Evolutionary conservation across 2,888 invertebrate genomes (phyloP).

Genomic region (Caenorhabditis macrosperma): DNA sequence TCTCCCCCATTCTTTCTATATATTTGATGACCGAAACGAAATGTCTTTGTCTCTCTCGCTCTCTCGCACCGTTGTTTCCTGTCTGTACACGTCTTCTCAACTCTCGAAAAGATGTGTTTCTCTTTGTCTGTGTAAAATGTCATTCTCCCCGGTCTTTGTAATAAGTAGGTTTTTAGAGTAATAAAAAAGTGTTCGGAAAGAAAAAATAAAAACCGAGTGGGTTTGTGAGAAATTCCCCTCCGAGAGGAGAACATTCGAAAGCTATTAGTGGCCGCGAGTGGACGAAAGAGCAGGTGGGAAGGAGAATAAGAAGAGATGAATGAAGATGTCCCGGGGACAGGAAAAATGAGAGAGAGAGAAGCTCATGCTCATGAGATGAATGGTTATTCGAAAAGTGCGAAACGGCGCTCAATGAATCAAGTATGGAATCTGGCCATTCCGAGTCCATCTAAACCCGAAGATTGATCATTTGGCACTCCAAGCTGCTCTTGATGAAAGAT

Average conservation of each 20-base stretch:
- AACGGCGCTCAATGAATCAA: no score
- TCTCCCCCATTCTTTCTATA: constrained; percentile 50
- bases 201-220: background rate
- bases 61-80: background rate
- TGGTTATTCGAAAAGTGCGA: no score
- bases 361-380: no score
- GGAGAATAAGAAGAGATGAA: background rate
- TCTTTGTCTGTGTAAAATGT: constrained; percentile 44
- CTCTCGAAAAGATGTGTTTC: constrained; percentile 1
- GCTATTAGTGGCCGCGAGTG: background rate
- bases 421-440: no score
- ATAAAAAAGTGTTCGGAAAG: constrained; percentile 38
- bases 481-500: no score
- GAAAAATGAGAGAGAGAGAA: no score
- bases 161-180: constrained; percentile 49
- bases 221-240: background rate
- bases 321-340: background rate
- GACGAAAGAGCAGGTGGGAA: constrained; percentile 18
- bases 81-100: background rate
- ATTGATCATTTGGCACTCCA: no score
- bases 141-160: constrained; percentile 46
- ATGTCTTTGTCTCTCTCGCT: background rate
- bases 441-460: no score
- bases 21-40: constrained; percentile 41
- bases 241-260: background rate